Evolutionary conservation across 2,888 invertebrate genomes (phyloP).

Genomic region (Nomada goodeniana): DNA sequence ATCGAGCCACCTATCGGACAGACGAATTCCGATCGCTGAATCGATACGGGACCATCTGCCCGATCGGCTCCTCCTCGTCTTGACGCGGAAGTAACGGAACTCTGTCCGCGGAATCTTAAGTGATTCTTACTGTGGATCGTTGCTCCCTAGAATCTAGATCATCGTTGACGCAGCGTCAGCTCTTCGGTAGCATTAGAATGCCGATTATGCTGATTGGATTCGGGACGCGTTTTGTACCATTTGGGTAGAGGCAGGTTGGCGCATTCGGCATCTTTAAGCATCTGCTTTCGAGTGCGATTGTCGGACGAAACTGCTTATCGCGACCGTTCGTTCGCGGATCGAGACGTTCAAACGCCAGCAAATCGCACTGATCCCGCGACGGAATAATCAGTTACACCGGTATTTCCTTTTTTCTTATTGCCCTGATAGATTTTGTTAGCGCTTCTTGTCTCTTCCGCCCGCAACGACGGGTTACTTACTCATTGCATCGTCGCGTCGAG

Average conservation of each 20-base stretch:
- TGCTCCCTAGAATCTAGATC: slow-evolving; percentile 54
- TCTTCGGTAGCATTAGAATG: slow-evolving; percentile 37
- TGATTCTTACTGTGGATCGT: slow-evolving; percentile 49
- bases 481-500: too few relatives aligned
- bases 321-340: not conserved
- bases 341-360: not conserved
- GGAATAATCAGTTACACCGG: slow-evolving; percentile 9
- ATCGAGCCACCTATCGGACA: slow-evolving; percentile 47
- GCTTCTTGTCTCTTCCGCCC: not conserved
- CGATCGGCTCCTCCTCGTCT: slow-evolving; percentile 50
- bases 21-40: slow-evolving; percentile 61
- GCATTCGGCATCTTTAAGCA: too few relatives aligned
- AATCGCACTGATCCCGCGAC: not conserved
- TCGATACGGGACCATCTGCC: slow-evolving; percentile 56
- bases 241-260: too few relatives aligned
- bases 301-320: too few relatives aligned
- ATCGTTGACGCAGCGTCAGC: not conserved
- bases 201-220: slow-evolving; percentile 41
- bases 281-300: too few relatives aligned
- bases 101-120: slow-evolving; percentile 56
- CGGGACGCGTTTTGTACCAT: not conserved
- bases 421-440: not conserved
- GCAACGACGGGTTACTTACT: not conserved
- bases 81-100: slow-evolving; percentile 64
- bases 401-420: not conserved